Conservation (phyloP, 1,140 invertebrate genomes). For the Brachystomella parvula region DNA sequence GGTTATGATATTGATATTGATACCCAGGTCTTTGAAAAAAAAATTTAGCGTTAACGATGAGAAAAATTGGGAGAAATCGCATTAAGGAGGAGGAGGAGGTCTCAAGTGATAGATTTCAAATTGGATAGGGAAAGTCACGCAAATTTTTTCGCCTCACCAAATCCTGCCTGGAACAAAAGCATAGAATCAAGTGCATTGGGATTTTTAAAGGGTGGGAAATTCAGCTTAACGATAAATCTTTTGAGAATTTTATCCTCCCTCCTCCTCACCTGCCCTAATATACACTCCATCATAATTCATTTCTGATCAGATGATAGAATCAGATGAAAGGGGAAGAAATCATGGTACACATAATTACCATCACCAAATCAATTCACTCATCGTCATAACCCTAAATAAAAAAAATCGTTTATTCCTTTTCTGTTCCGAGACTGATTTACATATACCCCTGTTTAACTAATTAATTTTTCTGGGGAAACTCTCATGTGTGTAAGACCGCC, state of each 20-base stretch:
- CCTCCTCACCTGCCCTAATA: constrained; percentile 31
- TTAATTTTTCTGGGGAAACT: too few relatives aligned
- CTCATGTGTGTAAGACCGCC: too few relatives aligned
- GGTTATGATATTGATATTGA: constrained; percentile 2
- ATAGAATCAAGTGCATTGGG: too few relatives aligned
- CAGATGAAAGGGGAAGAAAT: background rate
- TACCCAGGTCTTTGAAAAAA: background rate
- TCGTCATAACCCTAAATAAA: too few relatives aligned
- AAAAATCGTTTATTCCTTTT: too few relatives aligned
- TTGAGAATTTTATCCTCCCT: constrained; percentile 19
- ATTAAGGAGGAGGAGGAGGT: background rate
- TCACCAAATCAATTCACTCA: too few relatives aligned
- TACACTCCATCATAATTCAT: constrained; percentile 31
- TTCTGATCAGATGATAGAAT: constrained; percentile 30
- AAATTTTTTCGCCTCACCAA: too few relatives aligned
- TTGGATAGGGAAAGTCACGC: constrained; percentile 34
- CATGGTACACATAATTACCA: background rate
- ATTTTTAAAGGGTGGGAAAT: too few relatives aligned
- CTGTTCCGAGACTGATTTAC: too few relatives aligned
- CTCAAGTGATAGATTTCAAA: constrained; percentile 29
- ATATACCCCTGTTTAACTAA: too few relatives aligned
- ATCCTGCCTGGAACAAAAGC: too few relatives aligned
- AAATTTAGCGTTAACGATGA: too few relatives aligned
- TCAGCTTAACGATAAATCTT: constrained; percentile 17
- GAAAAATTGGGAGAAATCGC: background rate